Conservation (phyloP, 1,140 invertebrate genomes). For the Drosophila eugracilis region DNA sequence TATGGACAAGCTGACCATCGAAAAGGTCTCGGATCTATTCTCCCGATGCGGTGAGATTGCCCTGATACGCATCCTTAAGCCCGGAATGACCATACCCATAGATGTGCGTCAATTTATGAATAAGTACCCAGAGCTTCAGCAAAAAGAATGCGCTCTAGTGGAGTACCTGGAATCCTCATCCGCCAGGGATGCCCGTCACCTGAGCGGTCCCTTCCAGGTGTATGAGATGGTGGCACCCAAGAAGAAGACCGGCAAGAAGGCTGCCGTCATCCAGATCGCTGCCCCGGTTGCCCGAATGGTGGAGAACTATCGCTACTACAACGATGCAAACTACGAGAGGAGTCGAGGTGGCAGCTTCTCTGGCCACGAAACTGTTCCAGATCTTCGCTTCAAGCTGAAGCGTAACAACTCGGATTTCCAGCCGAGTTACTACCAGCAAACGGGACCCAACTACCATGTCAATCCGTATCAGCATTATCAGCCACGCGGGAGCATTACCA, state of each 20-base stretch:
- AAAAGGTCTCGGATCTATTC: constrained; percentile 95
- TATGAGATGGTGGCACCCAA: constrained; percentile 84
- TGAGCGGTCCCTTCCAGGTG: constrained; percentile 84
- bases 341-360: constrained; percentile 82
- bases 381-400: constrained; percentile 77
- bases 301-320: constrained; percentile 83
- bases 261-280: constrained; percentile 73
- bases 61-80: constrained; percentile 92
- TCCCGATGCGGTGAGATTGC: constrained; percentile 94
- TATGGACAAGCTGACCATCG: constrained; percentile 92
- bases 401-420: constrained; percentile 82
- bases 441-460: constrained; percentile 38
- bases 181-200: constrained; percentile 91
- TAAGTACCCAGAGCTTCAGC: constrained; percentile 94
- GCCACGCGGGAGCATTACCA: constrained; percentile 50
- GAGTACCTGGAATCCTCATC: constrained; percentile 95
- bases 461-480: constrained; percentile 64
- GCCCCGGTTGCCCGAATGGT: constrained; percentile 81
- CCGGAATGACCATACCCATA: constrained; percentile 94
- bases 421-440: constrained; percentile 62
- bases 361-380: constrained; percentile 65
- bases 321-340: constrained; percentile 73
- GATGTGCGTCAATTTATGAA: constrained; percentile 95
- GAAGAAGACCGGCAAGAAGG: constrained; percentile 84
- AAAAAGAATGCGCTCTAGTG: constrained; percentile 93